Conservation (phyloP, 2,113 vertebrate species). For the Albula goreensis region DNA sequence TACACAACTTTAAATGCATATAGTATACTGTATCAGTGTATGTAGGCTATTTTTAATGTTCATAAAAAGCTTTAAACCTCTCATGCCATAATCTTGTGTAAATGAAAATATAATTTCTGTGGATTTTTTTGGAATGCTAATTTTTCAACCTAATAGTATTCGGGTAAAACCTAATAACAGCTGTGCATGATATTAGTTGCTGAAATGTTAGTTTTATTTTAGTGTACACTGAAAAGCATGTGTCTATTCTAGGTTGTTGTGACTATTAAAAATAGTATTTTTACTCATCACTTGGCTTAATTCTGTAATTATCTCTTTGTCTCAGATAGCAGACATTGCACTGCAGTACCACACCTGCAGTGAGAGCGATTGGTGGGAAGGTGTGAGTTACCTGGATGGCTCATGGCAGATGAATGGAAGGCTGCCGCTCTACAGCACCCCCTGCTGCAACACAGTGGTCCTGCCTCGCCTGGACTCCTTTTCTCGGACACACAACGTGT, state of each 20-base stretch:
- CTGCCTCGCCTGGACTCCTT: constrained; percentile 68
- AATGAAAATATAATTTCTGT: too few relatives aligned
- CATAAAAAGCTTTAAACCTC: too few relatives aligned
- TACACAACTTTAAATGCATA: too few relatives aligned
- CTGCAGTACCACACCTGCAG: constrained; percentile 87
- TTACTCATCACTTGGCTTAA: too few relatives aligned
- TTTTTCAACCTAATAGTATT: too few relatives aligned
- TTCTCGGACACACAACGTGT: constrained; percentile 72
- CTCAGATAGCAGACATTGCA: constrained; percentile 86
- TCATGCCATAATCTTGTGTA: too few relatives aligned
- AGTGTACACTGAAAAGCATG: neutral
- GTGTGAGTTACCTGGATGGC: neutral
- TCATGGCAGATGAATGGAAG: neutral
- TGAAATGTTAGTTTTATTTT: too few relatives aligned
- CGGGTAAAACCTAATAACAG: too few relatives aligned
- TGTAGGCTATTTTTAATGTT: too few relatives aligned
- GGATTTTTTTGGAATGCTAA: too few relatives aligned
- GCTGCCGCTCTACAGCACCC: constrained; percentile 29
- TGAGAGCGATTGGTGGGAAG: constrained; percentile 37
- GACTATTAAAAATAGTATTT: neutral
- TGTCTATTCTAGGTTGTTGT: neutral
- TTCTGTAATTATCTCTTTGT: constrained; percentile 12
- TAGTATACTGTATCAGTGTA: too few relatives aligned
- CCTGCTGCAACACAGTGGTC: constrained; percentile 84
- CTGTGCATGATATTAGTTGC: too few relatives aligned